These are phyloP conservation scores for Drosophila triauraria DNA, from an alignment of 1,140 invertebrate genomes.

Conservation along the genomic window DNA sequence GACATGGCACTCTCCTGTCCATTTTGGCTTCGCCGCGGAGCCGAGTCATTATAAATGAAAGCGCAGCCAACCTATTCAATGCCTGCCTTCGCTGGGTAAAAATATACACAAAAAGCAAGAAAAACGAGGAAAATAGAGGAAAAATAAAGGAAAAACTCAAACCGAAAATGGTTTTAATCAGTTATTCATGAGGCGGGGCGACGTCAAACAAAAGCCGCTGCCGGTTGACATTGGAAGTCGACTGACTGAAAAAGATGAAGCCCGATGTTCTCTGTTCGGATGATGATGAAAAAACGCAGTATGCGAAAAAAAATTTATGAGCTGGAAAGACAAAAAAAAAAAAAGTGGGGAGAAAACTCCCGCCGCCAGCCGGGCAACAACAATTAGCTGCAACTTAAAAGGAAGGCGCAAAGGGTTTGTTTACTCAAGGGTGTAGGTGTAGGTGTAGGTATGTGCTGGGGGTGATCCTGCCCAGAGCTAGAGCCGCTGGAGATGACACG, in stretches of 20 bases:
- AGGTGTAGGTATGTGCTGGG: background rate
- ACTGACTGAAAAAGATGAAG: slow-evolving; percentile 40
- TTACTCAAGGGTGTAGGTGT: slow-evolving; percentile 31
- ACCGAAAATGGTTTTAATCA: slow-evolving; percentile 81
- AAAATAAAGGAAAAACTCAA: slow-evolving; percentile 50
- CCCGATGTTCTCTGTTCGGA: slow-evolving; percentile 8
- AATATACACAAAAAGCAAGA: slow-evolving; percentile 10
- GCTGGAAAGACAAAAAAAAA: slow-evolving; percentile 60
- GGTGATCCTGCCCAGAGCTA: slow-evolving; percentile 15
- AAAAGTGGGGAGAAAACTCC: slow-evolving; percentile 33
- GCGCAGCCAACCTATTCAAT: slow-evolving; percentile 47
- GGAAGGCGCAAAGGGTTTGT: slow-evolving; percentile 49
- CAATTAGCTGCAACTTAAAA: slow-evolving; percentile 81
- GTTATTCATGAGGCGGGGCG: slow-evolving; percentile 78
- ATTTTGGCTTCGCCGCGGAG: slow-evolving; percentile 25
- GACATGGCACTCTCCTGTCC: slow-evolving; percentile 50
- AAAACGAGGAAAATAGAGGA: slow-evolving; percentile 16
- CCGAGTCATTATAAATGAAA: slow-evolving; percentile 78
- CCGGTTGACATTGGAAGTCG: slow-evolving; percentile 78
- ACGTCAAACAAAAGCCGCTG: slow-evolving; percentile 78
- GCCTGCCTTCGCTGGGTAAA: slow-evolving; percentile 9
- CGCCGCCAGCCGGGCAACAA: slow-evolving; percentile 57
- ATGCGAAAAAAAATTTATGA: slow-evolving; percentile 78
- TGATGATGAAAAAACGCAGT: slow-evolving; percentile 23
- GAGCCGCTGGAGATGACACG: slow-evolving; percentile 58